phyloP scores from a whole-genome alignment of 2,113 vertebrate genomes.

The Elephantulus edwardii region DNA sequence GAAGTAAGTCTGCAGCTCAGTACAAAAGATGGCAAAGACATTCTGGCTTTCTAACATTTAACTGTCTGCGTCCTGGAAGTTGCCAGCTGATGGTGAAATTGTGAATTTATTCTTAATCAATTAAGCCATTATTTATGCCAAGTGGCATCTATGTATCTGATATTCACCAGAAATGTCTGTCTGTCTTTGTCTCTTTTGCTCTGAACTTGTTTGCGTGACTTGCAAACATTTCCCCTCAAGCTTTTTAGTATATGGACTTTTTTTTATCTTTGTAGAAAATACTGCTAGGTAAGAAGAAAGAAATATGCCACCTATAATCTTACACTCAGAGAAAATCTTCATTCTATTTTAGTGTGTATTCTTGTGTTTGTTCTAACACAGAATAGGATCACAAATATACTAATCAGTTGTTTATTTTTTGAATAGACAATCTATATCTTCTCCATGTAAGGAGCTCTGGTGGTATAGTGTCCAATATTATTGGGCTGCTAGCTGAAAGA shows the following conservation, averaged over 20 bases:
- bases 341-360: neutral
- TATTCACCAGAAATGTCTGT: neutral
- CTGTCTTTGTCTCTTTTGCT: neutral
- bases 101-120: neutral
- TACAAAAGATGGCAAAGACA: constrained; percentile 48
- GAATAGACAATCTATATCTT: neutral
- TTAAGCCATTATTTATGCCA: neutral
- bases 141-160: neutral
- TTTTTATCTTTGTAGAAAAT: neutral
- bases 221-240: neutral
- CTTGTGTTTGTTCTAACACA: neutral
- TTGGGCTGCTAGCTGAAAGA: too few species aligned
- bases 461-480: too few species aligned
- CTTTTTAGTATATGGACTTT: neutral
- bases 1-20: constrained; percentile 60
- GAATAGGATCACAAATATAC: neutral
- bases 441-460: too few species aligned
- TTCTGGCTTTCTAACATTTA: constrained; percentile 57
- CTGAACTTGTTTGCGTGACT: neutral
- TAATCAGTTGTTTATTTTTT: neutral
- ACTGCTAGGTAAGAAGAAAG: neutral
- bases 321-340: neutral
- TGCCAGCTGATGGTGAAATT: constrained; percentile 48
- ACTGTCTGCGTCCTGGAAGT: constrained; percentile 48
- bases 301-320: neutral